Percentiles rank a stretch among this genome's conserved stretches.
These are phyloP conservation scores for Solea senegalensis DNA, from an alignment of 2,113 vertebrate genomes.

Conservation along the genomic window DNA sequence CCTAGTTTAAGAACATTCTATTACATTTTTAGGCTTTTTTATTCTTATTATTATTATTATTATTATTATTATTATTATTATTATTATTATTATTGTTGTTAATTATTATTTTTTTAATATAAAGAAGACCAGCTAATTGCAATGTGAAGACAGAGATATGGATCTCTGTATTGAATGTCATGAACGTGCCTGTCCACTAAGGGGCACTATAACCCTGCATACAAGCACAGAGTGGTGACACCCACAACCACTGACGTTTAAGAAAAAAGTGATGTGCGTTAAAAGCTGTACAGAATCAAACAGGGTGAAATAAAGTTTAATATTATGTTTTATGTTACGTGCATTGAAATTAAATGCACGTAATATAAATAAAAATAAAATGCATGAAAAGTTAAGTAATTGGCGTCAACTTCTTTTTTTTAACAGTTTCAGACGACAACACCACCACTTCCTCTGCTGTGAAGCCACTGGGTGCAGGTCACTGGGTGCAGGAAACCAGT, in stretches of 20 bases:
- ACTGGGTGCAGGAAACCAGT: conserved; percentile 80
- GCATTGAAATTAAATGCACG: no score
- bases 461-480: conserved; percentile 61
- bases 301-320: no score
- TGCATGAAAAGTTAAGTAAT: conserved; percentile 39
- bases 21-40: no score
- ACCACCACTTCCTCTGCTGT: conserved; percentile 77
- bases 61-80: no score
- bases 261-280: not conserved
- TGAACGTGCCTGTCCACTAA: conserved; percentile 34
- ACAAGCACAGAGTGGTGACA: no score
- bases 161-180: not conserved
- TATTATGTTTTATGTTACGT: no score
- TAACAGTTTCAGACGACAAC: conserved; percentile 62
- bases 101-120: no score
- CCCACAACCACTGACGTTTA: not conserved
- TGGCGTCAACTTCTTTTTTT: conserved; percentile 47
- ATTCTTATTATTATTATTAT: no score
- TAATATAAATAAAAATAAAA: conserved; percentile 3
- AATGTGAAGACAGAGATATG: no score
- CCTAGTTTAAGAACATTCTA: no score
- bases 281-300: not conserved
- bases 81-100: no score
- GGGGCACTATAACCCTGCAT: conserved; percentile 21
- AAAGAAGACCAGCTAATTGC: no score